Evolutionary conservation across 2,888 invertebrate species (phyloP).

Genomic region (Dryocosmus kuriphilus): DNA sequence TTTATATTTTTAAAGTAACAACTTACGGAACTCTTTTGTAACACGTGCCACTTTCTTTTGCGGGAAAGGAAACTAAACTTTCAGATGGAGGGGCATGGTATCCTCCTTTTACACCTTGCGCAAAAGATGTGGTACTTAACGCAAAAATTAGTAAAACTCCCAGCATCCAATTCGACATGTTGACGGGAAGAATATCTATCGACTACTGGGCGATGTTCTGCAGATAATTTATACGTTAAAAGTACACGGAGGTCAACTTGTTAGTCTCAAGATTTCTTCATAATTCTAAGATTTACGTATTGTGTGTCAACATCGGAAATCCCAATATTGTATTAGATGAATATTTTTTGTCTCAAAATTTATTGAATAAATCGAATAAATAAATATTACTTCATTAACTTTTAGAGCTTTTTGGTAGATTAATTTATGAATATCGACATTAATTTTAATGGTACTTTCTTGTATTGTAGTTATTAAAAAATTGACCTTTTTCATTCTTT

Average conservation of each 20-base stretch:
- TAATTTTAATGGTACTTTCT: background rate
- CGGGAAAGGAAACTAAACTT: conserved; percentile 52
- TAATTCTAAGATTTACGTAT: conserved; percentile 19
- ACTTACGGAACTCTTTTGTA: conserved; percentile 84
- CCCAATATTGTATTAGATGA: background rate
- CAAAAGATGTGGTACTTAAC: conserved; percentile 53
- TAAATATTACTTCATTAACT: too few relatives aligned
- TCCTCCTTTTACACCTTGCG: conserved; percentile 66
- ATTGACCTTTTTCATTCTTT: background rate
- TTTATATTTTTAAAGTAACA: conserved; percentile 31
- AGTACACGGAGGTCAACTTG: conserved; percentile 34
- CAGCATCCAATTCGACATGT: conserved; percentile 64
- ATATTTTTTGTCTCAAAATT: too few relatives aligned
- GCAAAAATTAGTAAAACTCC: conserved; percentile 56
- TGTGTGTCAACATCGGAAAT: conserved; percentile 24
- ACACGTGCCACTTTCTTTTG: conserved; percentile 79
- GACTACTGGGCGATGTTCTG: conserved; percentile 60
- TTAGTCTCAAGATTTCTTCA: conserved; percentile 31
- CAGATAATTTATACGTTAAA: conserved; percentile 29
- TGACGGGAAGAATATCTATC: conserved; percentile 58
- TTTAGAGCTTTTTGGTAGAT: too few relatives aligned
- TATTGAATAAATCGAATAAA: too few relatives aligned
- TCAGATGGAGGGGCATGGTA: conserved; percentile 51
- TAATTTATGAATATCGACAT: too few relatives aligned
- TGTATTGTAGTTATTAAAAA: too few relatives aligned